Evolutionary conservation across 2,888 invertebrate species (phyloP).

Genomic region (Agrochola lota): DNA sequence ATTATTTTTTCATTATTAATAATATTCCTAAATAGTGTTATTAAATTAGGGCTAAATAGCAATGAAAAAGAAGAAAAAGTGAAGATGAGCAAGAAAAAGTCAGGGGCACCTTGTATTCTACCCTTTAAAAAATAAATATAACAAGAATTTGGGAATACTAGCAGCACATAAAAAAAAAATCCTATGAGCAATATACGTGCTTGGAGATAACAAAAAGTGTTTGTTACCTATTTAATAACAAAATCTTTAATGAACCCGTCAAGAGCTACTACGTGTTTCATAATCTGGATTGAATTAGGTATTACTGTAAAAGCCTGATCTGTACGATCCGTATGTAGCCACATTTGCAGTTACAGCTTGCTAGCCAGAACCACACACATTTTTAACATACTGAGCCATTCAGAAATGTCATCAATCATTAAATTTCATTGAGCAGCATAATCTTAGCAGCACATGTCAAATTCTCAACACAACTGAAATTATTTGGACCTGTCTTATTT

Average conservation of each 20-base stretch:
- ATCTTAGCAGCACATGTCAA: neutral
- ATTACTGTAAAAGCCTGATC: constrained; percentile 36
- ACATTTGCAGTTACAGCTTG: constrained; percentile 3
- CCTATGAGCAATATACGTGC: neutral
- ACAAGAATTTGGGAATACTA: neutral
- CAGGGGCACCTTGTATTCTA: neutral
- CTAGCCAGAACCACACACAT: neutral
- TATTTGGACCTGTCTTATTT: neutral
- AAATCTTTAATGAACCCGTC: neutral
- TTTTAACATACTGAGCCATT: neutral
- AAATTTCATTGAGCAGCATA: neutral
- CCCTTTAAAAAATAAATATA: neutral
- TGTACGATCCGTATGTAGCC: neutral
- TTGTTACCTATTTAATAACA: neutral
- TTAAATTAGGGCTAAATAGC: neutral
- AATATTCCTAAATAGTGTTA: neutral
- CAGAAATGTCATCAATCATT: constrained; percentile 10
- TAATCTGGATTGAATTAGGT: constrained; percentile 43
- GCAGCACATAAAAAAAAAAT: neutral
- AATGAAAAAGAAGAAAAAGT: neutral
- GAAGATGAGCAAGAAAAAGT: neutral
- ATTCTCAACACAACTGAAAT: neutral
- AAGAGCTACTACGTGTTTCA: constrained; percentile 33
- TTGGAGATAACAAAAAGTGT: neutral
- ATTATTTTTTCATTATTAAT: neutral